phyloP scores from a whole-genome alignment of 2,113 vertebrate genomes.

The Syngnathus scovelli region DNA sequence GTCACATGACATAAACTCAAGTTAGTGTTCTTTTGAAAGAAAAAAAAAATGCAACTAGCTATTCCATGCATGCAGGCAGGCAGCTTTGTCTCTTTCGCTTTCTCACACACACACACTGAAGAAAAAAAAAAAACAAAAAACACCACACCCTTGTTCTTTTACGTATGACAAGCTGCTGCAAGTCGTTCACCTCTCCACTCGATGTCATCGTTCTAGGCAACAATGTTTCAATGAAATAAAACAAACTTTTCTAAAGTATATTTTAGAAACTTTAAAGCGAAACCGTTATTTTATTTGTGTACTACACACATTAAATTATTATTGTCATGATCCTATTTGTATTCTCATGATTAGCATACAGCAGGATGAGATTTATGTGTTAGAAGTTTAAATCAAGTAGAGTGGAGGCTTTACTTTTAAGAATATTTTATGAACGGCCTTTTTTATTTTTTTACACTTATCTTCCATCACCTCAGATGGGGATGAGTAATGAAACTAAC shows the following conservation, averaged over 20 bases:
- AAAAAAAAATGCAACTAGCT: neutral
- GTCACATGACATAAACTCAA: neutral
- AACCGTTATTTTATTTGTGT: no score
- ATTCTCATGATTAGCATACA: neutral
- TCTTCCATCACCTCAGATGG: neutral
- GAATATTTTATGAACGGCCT: neutral
- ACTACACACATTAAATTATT: no score
- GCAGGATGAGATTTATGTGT: neutral
- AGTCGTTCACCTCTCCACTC: slow-evolving; percentile 15
- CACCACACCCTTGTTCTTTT: slow-evolving; percentile 37
- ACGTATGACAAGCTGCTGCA: slow-evolving; percentile 42
- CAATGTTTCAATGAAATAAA: no score
- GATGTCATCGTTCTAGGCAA: no score
- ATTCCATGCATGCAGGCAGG: slow-evolving; percentile 27
- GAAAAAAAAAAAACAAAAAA: neutral
- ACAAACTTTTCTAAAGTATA: neutral
- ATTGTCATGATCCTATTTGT: neutral
- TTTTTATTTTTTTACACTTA: neutral
- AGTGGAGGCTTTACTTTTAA: neutral
- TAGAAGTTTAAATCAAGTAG: neutral
- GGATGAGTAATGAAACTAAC: neutral
- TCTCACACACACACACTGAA: neutral
- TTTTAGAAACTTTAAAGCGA: neutral
- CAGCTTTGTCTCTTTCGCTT: slow-evolving; percentile 14
- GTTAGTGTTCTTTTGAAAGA: neutral